Conservation (phyloP, 2,113 vertebrate genomes). For the Zosterops lateralis region DNA sequence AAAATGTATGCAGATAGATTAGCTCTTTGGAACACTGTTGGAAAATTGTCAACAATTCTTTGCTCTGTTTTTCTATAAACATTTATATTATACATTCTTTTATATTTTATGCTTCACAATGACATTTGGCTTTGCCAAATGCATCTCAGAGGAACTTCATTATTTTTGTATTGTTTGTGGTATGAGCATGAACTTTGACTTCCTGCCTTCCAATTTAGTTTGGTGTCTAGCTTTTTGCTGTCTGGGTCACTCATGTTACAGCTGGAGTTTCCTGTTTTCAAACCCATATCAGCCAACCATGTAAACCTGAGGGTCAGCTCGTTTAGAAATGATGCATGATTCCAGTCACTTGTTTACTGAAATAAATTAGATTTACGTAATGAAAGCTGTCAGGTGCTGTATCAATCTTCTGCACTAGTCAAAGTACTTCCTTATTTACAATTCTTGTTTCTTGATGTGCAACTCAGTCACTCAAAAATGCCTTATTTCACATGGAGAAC, state of each 20-base stretch:
- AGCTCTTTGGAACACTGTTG: background rate
- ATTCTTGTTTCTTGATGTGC: constrained; percentile 67
- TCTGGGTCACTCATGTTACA: constrained; percentile 81
- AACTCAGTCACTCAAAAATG: constrained; percentile 35
- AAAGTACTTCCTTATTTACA: constrained; percentile 74
- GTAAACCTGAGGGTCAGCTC: constrained; percentile 72
- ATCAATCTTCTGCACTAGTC: constrained; percentile 48
- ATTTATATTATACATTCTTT: constrained; percentile 51
- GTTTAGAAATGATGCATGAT: constrained; percentile 66
- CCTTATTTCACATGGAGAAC: background rate
- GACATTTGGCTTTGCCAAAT: constrained; percentile 51
- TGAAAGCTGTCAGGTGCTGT: constrained; percentile 75
- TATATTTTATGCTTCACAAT: constrained; percentile 34
- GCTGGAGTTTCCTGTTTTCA: constrained; percentile 82
- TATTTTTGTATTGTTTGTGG: constrained; percentile 76
- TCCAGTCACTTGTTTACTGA: constrained; percentile 76
- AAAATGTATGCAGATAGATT: background rate
- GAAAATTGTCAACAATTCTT: constrained; percentile 9
- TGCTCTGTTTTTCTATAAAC: constrained; percentile 31
- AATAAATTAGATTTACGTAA: constrained; percentile 75
- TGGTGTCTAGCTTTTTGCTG: constrained; percentile 68
- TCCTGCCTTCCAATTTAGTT: constrained; percentile 79
- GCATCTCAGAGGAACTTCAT: constrained; percentile 72
- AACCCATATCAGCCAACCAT: constrained; percentile 73
- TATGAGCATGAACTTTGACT: constrained; percentile 73